Evolutionary conservation across 2,113 vertebrate genomes (phyloP), one percentile per base, ranked within the genome.

Genomic region (Zosterops lateralis): DNA sequence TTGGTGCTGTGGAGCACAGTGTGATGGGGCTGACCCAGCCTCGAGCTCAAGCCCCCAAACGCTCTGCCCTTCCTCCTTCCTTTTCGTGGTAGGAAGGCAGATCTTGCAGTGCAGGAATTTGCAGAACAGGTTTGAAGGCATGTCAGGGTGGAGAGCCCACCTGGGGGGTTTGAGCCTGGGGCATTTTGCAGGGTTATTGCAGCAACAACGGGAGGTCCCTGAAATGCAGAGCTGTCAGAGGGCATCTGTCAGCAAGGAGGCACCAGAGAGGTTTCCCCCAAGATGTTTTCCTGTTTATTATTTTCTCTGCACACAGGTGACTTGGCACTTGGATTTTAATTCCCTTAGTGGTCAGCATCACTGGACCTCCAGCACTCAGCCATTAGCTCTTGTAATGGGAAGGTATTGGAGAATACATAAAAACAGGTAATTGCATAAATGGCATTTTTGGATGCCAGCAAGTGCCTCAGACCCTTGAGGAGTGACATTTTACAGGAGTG

Each of bases 401-500:
- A 48, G 36, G 18, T 68, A 36, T 6, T 84, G 76, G 67, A 80
- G 61, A 84, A 34, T 4, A 57, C 0, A 2, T 40, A 70, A 84
- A 82, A 42, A 1, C 20, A 71, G 40, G 40, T 58, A 60, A 84
- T 71, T 51, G 77, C 87, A 51, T 50, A 87, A 93, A 87, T 90
- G 70, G 73, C 62, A 24, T 64, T 65, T 92, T 76, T 75, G 74
- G 89, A 76, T 91, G 77, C 45, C 5, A 7, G 54, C 2, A 7
- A 67, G 29, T 45, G 25, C 82, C 83, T 93, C 53, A 28, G 80
- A 54, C 19, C 34, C 72, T 67, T 51, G 48, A 92, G 94, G 88
- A 95, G 80, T 45, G 84, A 70, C 38, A 5, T 94, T 82, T 95
- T 78, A 51, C 71, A 74, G 77, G n/a, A 32, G 54, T 28, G 31